Evolutionary conservation across 2,797 vertebrate species (phyloP).

Genomic region (Tragelaphus oryx): DNA sequence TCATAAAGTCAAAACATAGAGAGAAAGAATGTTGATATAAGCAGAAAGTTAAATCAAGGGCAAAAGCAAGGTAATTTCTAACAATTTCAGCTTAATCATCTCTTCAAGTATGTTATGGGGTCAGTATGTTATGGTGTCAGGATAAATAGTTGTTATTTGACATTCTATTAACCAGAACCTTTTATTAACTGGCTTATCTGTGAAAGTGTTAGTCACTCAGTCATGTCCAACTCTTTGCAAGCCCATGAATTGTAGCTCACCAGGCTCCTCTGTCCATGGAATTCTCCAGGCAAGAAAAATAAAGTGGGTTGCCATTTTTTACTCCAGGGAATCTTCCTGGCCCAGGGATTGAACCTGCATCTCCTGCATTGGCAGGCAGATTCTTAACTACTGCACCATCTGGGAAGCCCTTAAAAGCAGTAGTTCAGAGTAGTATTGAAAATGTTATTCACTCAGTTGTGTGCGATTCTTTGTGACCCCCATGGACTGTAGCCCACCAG

Average conservation of each 20-base stretch:
- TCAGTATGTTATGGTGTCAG: background rate
- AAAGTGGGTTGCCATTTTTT: background rate
- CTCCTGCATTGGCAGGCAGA: background rate
- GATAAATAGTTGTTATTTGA: slow-evolving; percentile 4
- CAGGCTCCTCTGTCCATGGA: background rate
- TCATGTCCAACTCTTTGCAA: background rate
- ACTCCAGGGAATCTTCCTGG: background rate
- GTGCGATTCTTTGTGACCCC: background rate
- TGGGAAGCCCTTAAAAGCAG: background rate
- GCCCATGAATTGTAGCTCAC: background rate
- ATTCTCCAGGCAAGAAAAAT: background rate
- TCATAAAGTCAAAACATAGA: background rate
- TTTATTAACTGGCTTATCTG: background rate
- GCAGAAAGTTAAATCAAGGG: background rate
- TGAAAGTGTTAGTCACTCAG: background rate
- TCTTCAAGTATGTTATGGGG: background rate
- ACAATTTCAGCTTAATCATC: background rate
- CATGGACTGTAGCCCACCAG: background rate
- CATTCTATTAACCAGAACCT: background rate
- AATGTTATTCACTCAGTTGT: background rate
- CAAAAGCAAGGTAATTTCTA: slow-evolving; percentile 4
- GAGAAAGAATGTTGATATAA: background rate
- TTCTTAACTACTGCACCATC: background rate
- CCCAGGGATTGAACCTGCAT: background rate
- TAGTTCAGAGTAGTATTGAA: background rate